Evolutionary conservation across 2,797 vertebrate genomes (phyloP).

Genomic region (Clarias fuscus): DNA sequence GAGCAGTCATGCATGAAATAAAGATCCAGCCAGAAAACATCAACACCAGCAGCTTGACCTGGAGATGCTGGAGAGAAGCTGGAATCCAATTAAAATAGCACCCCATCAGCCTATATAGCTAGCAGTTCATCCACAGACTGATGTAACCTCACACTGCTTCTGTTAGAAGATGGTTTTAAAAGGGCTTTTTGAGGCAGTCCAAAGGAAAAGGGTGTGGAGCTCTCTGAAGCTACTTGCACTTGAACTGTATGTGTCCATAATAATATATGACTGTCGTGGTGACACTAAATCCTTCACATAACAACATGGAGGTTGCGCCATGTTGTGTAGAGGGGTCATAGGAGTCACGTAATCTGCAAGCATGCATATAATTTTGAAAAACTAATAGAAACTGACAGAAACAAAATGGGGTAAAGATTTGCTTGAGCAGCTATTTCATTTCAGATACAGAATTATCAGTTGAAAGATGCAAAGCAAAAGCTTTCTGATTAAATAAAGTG

Average conservation of each 20-base stretch:
- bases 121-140: conserved; percentile 56
- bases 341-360: not conserved
- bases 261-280: conserved; percentile 65
- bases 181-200: conserved; percentile 40
- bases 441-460: not conserved
- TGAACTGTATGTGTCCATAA: conserved; percentile 68
- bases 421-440: conserved; percentile 61
- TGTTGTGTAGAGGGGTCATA: not conserved
- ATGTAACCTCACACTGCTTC: conserved; percentile 56
- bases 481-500: not conserved
- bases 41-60: conserved; percentile 69
- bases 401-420: conserved; percentile 62
- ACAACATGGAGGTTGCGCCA: not conserved
- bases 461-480: not conserved
- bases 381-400: conserved; percentile 34
- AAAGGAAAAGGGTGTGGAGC: conserved; percentile 42
- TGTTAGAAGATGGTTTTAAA: conserved; percentile 40
- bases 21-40: conserved; percentile 64
- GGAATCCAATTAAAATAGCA: conserved; percentile 75
- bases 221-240: conserved; percentile 16
- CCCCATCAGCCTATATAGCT: conserved; percentile 60
- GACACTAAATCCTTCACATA: conserved; percentile 58
- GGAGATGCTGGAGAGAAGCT: conserved; percentile 61
- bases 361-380: not conserved
- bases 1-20: conserved; percentile 68